Evolutionary conservation across 2,888 invertebrate species (phyloP), one percentile per base, ranked within the genome.

Genomic region (Calliopum simillimum): DNA sequence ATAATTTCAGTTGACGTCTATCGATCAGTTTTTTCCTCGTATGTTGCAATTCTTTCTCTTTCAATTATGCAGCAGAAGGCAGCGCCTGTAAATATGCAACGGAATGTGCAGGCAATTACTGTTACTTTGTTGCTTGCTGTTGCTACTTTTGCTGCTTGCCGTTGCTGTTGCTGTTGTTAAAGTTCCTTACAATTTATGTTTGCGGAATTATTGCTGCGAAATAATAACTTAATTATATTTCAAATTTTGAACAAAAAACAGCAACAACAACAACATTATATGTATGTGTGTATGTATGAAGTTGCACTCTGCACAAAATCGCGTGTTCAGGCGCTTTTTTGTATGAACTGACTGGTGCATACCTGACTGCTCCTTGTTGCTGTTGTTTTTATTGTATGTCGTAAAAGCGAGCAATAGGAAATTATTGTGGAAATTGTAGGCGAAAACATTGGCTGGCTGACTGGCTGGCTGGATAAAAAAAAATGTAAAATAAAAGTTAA

Each of bases 141-240:
- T 33, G 33, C 33, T 33, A 33, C 8, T 33, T 33, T 2, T 2
- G 16, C 6, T 53, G 51, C n/a, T 47, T 62, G 23, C 14, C 23
- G 46, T 46, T 61, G 21, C 46, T 46, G 44, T 14, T 47, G 44
- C 25, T 16, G 16, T 11, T 44, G 14, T 49, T 46, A 13, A 33
- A 58, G 67, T 58, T 56, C 23, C 33, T 25, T 19, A 25, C 61
- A 72, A 61, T 43, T 59, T 74, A 58, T 62, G 71, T 56, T 69
- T 67, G 69, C 55, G 68, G 68, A 74, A 71, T 75, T 73, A 72
- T 72, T 72, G 74, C 76, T 73, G 71, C 71, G 43, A 75, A 72
- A 74, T 76, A 76, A 77, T 77, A 75, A 77, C 76, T 76, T 76
- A 77, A 77, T 77, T 76, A 76, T 75, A 74, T 71, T 76, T 73